A percentile compares a stretch with the other conserved stretches of the same genome.
These are phyloP conservation scores for Drosophila kikkawai DNA, from an alignment of 1,140 invertebrate genomes.

Conservation along the genomic window DNA sequence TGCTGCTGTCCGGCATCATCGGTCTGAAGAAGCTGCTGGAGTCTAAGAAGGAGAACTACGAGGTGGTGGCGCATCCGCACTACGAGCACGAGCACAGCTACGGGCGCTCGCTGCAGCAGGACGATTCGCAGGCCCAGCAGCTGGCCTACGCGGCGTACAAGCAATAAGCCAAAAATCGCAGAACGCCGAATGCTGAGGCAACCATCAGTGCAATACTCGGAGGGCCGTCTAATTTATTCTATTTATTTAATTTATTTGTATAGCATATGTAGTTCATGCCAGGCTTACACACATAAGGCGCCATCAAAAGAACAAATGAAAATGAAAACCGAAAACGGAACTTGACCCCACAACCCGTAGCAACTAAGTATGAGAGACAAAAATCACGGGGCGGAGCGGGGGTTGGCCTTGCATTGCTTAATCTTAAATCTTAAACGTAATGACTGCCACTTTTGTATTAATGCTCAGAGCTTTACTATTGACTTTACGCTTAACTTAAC, in stretches of 20 bases:
- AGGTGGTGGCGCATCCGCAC: slow-evolving; percentile 90
- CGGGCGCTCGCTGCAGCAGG: slow-evolving; percentile 85
- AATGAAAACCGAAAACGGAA: slow-evolving; percentile 4
- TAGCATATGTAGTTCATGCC: slow-evolving; percentile 66
- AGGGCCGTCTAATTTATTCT: slow-evolving; percentile 75
- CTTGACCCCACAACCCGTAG: slow-evolving; percentile 32
- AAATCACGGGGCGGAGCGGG: slow-evolving; percentile 16
- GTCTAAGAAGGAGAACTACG: slow-evolving; percentile 89
- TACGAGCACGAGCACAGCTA: slow-evolving; percentile 88
- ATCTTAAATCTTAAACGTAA: slow-evolving; percentile 44
- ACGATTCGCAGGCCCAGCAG: slow-evolving; percentile 86
- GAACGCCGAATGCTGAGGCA: slow-evolving; percentile 34
- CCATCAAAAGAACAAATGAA: slow-evolving; percentile 43
- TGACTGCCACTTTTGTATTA: slow-evolving; percentile 69
- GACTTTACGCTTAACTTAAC: slow-evolving; percentile 41
- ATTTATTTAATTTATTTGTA: slow-evolving; percentile 84
- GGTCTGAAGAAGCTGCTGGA: slow-evolving; percentile 92
- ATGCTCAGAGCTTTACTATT: slow-evolving; percentile 73
- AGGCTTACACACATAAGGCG: slow-evolving; percentile 59
- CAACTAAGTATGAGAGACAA: slow-evolving; percentile 46
- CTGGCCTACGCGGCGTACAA: slow-evolving; percentile 88
- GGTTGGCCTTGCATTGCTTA: slow-evolving; percentile 17
- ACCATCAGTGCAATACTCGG: slow-evolving; percentile 77
- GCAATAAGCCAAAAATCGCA: slow-evolving; percentile 66
- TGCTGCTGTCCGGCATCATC: slow-evolving; percentile 91